phyloP scores from a whole-genome alignment of 2,797 vertebrate genomes.

The Octomys mimax region DNA sequence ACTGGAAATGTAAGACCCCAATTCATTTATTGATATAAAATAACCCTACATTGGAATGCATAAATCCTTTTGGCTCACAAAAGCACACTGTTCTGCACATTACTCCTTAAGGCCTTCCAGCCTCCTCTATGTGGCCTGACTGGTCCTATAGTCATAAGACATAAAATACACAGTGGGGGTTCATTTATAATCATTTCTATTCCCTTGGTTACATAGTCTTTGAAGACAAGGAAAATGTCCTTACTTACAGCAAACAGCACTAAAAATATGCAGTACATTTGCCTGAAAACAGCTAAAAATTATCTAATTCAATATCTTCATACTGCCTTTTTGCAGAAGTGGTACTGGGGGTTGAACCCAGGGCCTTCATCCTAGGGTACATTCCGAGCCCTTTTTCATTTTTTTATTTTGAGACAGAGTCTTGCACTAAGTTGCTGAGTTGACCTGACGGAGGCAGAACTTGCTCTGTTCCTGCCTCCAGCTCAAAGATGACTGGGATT shows the following conservation, averaged over 20 bases:
- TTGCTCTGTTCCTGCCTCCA: background rate
- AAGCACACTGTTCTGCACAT: background rate
- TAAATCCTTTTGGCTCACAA: background rate
- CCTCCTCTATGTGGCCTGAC: background rate
- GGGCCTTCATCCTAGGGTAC: background rate
- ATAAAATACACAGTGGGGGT: background rate
- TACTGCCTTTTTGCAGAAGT: background rate
- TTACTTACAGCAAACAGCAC: background rate
- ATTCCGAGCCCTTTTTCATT: background rate
- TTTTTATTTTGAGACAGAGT: background rate
- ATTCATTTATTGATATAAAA: too few species aligned
- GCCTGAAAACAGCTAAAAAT: constrained; percentile 22
- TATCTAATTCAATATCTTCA: background rate
- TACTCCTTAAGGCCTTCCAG: background rate
- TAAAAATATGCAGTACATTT: background rate
- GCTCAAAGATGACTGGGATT: background rate
- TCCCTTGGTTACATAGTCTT: background rate
- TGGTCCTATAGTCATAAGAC: background rate
- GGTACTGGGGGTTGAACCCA: background rate
- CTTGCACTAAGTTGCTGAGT: background rate
- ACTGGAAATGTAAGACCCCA: background rate
- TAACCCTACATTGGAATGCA: background rate
- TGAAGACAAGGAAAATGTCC: background rate
- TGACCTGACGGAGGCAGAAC: background rate
- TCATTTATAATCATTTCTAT: background rate